Evolutionary conservation across 1,140 invertebrate genomes (phyloP), one percentile per base, ranked within the genome.

Genomic region (Eurosta solidaginis): DNA sequence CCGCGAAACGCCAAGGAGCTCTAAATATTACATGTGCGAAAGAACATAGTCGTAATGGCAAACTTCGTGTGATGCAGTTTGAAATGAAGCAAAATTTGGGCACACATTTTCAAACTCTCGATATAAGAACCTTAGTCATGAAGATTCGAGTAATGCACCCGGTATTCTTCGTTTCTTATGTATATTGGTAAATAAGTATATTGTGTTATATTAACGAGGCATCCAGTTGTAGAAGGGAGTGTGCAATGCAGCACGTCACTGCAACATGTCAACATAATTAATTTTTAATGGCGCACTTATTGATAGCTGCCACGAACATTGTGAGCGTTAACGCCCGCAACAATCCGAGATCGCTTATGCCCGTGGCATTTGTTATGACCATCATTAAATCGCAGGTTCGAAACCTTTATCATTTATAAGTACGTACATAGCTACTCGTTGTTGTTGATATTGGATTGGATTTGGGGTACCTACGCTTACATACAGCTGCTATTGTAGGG

Each of bases 261-360:
- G 29, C 54, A 59, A 59, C 54, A 59, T 59, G 54, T 59, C 54
- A 59, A 59, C 54, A 59, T 59, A 33, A 59, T 59, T 59, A 59
- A 59, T 59, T 59, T 59, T 59, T 59, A 59, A 59, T 59, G 54
- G 54, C 54, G 29, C 54, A 59, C 29, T 59, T 59, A 59, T 59
- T 59, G 54, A 59, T 59, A 59, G 54, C 29, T 59, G 17, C 54
- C 12, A 33, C 27, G 3, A 14, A n/a, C 22, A 25, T 7, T 17
- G 29, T 17, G 2, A 27, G 54, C 29, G n/a, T n/a, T 29, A 10
- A 6, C 54, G 33, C 17, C 6, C 20, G 50, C 22, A 4, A 22
- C 20, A n/a, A 10, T 14, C 9, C 52, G 52, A 59, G n/a, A n/a
- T n/a, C 54, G n/a, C 14, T 59, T 59, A 59, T 59, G 29, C 29